Percentiles rank a stretch among this genome's conserved stretches.
phyloP scores from a whole-genome alignment of 2,113 vertebrate genomes.

The Naja naja region DNA sequence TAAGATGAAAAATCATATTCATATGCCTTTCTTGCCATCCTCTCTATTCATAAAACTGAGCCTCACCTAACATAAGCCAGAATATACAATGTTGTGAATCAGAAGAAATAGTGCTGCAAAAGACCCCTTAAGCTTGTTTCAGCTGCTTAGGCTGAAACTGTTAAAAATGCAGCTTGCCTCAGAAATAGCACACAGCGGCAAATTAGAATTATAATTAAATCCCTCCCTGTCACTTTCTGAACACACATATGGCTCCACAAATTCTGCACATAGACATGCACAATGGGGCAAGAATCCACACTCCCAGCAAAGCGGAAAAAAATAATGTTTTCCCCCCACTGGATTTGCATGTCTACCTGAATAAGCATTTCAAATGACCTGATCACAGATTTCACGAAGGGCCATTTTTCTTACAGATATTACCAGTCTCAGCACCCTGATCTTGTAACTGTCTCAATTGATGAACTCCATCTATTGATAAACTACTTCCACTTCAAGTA shows the following conservation, averaged over 20 bases:
- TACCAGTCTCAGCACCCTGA: background rate
- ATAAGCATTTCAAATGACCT: background rate
- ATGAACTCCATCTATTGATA: background rate
- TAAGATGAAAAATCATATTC: background rate
- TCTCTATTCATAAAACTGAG: background rate
- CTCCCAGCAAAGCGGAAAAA: background rate
- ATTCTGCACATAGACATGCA: background rate
- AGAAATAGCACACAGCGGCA: background rate
- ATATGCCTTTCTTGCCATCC: background rate
- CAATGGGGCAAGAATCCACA: background rate
- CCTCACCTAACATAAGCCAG: background rate
- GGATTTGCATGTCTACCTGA: background rate
- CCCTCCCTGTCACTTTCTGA: background rate
- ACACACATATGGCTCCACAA: background rate
- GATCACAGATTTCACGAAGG: background rate
- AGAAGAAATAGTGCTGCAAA: background rate
- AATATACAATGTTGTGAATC: background rate
- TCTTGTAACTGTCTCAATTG: background rate
- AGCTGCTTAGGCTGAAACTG: background rate
- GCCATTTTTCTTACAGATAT: background rate
- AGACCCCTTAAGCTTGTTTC: background rate
- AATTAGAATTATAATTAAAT: background rate
- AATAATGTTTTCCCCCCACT: background rate
- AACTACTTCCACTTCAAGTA: background rate
- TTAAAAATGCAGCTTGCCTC: background rate